These are phyloP conservation scores for Passer montanus DNA, from an alignment of 2,113 vertebrate species.

Conservation along the genomic window DNA sequence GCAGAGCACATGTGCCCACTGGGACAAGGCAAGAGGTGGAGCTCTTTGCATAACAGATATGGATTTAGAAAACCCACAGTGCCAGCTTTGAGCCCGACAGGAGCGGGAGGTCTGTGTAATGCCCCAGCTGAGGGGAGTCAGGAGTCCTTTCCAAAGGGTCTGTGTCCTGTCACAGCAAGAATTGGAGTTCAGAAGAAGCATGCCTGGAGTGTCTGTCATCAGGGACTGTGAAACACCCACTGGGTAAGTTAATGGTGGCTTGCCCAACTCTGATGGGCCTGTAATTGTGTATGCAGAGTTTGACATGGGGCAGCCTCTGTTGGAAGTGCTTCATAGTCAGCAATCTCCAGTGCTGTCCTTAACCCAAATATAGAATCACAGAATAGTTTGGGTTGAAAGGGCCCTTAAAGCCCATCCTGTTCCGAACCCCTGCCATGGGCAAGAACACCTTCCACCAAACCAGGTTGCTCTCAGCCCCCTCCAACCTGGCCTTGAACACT, in stretches of 20 bases:
- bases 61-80: neutral
- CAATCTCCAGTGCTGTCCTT: neutral
- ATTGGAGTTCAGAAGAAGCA: rapidly evolving
- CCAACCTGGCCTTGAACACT: neutral
- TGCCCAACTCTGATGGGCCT: neutral
- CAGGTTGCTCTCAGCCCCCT: neutral
- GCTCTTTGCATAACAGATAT: neutral
- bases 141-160: neutral
- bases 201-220: neutral
- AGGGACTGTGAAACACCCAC: neutral
- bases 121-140: neutral
- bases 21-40: neutral
- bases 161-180: neutral
- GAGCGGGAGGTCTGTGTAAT: neutral
- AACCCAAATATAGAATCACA: neutral
- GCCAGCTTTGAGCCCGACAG: rapidly evolving
- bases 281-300: neutral
- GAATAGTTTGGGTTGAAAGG: neutral
- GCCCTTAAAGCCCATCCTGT: neutral
- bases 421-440: neutral
- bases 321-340: neutral
- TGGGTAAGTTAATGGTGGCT: neutral
- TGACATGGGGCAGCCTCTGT: neutral
- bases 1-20: neutral
- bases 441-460: neutral